These are phyloP conservation scores for Chamaea fasciata DNA, from an alignment of 2,113 vertebrate species.

Conservation along the genomic window DNA sequence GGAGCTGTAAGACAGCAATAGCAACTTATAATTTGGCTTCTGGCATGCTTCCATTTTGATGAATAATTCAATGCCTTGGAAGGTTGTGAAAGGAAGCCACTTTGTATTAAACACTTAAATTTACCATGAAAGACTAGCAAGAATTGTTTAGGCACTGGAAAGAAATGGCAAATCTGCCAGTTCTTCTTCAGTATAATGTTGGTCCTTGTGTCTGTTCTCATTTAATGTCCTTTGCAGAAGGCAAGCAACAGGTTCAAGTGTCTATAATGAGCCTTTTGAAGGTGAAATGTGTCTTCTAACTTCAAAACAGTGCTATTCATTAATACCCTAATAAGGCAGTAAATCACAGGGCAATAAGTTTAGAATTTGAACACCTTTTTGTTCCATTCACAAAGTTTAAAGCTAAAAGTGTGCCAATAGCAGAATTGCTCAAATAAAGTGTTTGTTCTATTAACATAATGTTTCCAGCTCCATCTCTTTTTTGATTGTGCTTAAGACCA, in stretches of 20 bases:
- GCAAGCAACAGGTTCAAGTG: neutral
- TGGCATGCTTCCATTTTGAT: constrained; percentile 10
- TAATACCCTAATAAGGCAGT: neutral
- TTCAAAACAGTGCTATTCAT: neutral
- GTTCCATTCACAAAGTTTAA: neutral
- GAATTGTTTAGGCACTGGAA: neutral
- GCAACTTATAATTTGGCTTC: constrained; percentile 15
- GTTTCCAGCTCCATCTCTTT: constrained; percentile 6
- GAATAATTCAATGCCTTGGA: constrained; percentile 10
- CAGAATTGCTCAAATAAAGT: neutral
- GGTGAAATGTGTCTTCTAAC: neutral
- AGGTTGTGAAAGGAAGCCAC: neutral
- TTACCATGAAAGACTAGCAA: neutral
- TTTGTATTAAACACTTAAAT: constrained; percentile 29
- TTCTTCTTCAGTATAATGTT: neutral
- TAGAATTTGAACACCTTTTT: constrained; percentile 5
- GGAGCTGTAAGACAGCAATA: neutral
- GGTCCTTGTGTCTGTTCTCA: neutral
- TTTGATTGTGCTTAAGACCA: neutral
- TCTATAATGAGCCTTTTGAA: neutral
- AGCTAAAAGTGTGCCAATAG: constrained; percentile 1
- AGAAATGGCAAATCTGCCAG: neutral
- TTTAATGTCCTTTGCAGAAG: neutral
- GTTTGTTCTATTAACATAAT: constrained; percentile 18
- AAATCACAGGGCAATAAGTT: neutral